These are phyloP conservation scores for Acanthiza pusilla DNA, from an alignment of 2,797 vertebrate species.

Conservation along the genomic window DNA sequence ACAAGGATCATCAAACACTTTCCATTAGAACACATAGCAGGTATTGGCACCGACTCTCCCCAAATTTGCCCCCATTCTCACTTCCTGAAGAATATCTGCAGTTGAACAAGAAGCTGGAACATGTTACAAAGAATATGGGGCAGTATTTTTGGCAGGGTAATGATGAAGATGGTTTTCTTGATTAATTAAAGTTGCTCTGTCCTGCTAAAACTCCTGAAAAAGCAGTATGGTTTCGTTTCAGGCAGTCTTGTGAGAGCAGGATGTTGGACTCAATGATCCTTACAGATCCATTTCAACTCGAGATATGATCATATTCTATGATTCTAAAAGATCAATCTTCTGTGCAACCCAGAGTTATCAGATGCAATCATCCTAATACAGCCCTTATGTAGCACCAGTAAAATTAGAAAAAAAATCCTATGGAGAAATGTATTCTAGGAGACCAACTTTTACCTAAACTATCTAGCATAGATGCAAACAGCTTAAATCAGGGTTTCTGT, in stretches of 20 bases:
- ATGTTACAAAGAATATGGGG: not conserved
- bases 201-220: not conserved
- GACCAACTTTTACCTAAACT: not conserved
- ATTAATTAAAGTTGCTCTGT: not conserved
- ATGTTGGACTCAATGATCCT: not conserved
- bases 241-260: not conserved
- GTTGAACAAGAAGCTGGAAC: not conserved
- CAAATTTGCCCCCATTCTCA: not conserved
- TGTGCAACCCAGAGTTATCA: not conserved
- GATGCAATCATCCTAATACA: not conserved
- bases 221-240: not conserved
- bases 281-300: accelerated
- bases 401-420: not conserved
- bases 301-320: not conserved
- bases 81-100: not conserved
- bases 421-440: not conserved
- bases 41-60: not conserved
- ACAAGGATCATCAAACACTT: not conserved
- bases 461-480: not conserved
- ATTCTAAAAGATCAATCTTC: not conserved
- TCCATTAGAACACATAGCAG: not conserved
- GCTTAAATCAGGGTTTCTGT: not conserved
- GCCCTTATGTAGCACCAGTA: not conserved
- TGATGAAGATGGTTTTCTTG: not conserved
- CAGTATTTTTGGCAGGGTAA: not conserved